Evolutionary conservation across 2,888 invertebrate genomes (phyloP).

Genomic region (Pristionchus entomophagus): DNA sequence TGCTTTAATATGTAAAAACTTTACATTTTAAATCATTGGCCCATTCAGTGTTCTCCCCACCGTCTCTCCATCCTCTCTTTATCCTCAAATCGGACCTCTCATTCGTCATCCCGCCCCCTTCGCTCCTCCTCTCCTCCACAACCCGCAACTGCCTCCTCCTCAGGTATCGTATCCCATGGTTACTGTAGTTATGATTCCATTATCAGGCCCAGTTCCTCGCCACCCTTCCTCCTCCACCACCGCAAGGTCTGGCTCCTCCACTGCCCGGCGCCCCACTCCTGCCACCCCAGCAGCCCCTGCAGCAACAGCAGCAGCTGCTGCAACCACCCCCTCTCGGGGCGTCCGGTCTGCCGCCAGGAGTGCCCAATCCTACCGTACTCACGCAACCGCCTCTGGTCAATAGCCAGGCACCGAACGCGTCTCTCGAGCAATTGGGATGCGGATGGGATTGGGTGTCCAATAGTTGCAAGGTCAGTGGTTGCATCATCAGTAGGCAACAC

Average conservation of each 20-base stretch:
- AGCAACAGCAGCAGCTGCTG: too few species aligned
- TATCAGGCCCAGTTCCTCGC: neutral
- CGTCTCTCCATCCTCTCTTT: neutral
- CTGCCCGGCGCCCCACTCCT: neutral
- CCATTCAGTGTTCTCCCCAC: neutral
- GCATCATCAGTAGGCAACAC: neutral
- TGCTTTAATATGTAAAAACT: too few species aligned
- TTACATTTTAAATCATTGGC: neutral
- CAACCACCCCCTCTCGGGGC: neutral
- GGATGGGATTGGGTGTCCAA: constrained; percentile 71
- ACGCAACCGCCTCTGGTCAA: neutral
- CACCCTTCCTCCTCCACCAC: neutral
- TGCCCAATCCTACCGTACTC: neutral
- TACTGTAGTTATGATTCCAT: neutral
- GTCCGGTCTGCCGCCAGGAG: neutral
- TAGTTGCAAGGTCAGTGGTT: constrained; percentile 64
- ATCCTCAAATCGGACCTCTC: constrained; percentile 33
- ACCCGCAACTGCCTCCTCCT: neutral
- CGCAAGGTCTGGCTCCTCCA: neutral
- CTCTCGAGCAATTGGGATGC: constrained; percentile 71
- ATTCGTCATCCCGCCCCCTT: constrained; percentile 33
- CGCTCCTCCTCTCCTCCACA: neutral
- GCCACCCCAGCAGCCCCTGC: neutral
- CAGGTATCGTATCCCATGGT: neutral
- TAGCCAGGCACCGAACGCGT: constrained; percentile 49